Conservation (phyloP, 2,888 invertebrate genomes). For the Athetis lepigone region DNA sequence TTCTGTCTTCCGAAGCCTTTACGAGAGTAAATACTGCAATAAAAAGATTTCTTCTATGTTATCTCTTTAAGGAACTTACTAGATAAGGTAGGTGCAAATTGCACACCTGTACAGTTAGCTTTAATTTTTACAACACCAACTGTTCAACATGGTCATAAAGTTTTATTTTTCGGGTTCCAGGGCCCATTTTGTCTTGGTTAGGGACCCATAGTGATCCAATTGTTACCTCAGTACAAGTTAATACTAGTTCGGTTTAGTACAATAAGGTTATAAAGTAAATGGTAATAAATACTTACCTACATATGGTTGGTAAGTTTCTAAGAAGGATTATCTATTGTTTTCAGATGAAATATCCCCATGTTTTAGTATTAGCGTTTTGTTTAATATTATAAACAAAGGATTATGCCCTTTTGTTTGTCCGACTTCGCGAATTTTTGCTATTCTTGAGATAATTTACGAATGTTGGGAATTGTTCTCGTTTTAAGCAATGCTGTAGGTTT, state of each 20-base stretch:
- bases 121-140: conserved; percentile 70
- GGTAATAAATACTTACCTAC: not conserved
- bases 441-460: conserved; percentile 18
- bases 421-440: conserved; percentile 22
- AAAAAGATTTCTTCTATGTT: conserved; percentile 5
- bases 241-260: conserved; percentile 65
- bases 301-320: conserved; percentile 60
- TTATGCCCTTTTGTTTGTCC: conserved; percentile 64
- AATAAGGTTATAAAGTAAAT: conserved; percentile 27
- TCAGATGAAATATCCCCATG: conserved; percentile 48
- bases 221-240: conserved; percentile 61
- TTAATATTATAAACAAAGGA: conserved; percentile 72
- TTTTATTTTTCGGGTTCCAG: conserved; percentile 72
- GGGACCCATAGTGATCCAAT: conserved; percentile 22
- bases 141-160: conserved; percentile 72
- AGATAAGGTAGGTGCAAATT: conserved; percentile 59
- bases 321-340: conserved; percentile 64
- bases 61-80: conserved; percentile 1
- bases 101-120: conserved; percentile 71
- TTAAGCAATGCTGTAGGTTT: conserved; percentile 9
- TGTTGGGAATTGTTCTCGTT: conserved; percentile 22
- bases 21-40: not conserved
- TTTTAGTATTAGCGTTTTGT: conserved; percentile 35
- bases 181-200: conserved; percentile 51
- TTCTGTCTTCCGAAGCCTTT: too few relatives aligned